Conservation (phyloP, 2,113 vertebrate species). For the Asarcornis scutulata region DNA sequence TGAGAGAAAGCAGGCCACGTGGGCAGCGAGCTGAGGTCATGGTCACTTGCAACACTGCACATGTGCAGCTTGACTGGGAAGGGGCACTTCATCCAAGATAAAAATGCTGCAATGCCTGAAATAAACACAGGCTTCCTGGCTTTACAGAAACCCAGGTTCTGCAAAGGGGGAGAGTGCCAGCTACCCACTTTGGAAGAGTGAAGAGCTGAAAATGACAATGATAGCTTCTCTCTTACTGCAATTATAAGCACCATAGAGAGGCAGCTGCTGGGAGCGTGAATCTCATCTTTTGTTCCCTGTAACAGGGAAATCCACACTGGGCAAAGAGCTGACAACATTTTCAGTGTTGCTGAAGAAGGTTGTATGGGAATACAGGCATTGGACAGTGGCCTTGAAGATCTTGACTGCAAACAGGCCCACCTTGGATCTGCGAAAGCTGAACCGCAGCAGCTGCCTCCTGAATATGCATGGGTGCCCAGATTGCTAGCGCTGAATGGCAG, state of each 20-base stretch:
- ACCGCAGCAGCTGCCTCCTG: neutral
- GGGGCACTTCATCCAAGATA: neutral
- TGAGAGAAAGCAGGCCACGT: neutral
- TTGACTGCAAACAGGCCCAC: neutral
- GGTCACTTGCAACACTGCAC: neutral
- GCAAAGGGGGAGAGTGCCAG: neutral
- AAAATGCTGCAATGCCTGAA: neutral
- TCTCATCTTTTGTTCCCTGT: neutral
- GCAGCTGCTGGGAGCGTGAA: neutral
- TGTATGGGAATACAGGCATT: neutral
- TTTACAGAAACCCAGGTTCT: slow-evolving; percentile 10
- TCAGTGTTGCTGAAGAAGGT: neutral
- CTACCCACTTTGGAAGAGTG: neutral
- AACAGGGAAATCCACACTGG: neutral
- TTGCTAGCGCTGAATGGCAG: neutral
- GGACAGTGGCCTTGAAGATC: slow-evolving; percentile 3
- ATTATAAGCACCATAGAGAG: neutral
- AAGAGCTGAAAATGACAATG: neutral
- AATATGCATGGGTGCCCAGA: neutral
- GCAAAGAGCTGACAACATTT: neutral
- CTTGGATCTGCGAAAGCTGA: neutral
- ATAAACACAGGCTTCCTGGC: neutral
- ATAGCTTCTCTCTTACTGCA: neutral
- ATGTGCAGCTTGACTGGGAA: neutral
- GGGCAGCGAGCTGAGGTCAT: neutral